Evolutionary conservation across 2,797 vertebrate species (phyloP).

Genomic region (Lophotriccus pileatus): DNA sequence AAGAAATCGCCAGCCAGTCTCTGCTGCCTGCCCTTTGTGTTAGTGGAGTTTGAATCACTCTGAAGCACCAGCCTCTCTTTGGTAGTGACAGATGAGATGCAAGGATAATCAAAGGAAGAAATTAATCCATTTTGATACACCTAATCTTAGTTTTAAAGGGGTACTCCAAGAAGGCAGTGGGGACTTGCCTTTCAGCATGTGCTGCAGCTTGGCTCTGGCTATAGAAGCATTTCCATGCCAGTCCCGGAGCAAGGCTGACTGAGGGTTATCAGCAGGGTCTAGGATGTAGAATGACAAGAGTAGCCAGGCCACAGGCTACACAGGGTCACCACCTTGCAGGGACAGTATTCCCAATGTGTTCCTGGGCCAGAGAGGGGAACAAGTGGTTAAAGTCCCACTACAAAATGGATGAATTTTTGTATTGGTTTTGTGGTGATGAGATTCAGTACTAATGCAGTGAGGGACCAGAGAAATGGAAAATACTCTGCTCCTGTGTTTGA

Average conservation of each 20-base stretch:
- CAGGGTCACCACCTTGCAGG: neutral
- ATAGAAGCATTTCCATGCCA: neutral
- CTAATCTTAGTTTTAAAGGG: neutral
- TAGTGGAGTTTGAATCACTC: neutral
- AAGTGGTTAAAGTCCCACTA: neutral
- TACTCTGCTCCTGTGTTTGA: neutral
- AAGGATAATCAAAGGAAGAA: neutral
- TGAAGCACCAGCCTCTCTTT: neutral
- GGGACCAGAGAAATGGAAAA: neutral
- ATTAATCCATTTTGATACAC: neutral
- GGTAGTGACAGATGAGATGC: neutral
- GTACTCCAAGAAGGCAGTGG: neutral
- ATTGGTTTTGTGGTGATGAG: neutral
- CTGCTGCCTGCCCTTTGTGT: neutral
- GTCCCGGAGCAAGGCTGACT: neutral
- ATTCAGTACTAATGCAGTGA: neutral
- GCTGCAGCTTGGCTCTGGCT: neutral
- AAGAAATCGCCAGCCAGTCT: neutral
- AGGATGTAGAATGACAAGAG: neutral
- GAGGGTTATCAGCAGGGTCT: fast-evolving
- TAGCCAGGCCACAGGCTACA: neutral
- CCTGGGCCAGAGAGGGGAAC: neutral
- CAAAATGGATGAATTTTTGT: neutral
- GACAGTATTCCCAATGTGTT: neutral
- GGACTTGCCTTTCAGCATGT: neutral